A percentile compares a stretch with the other conserved stretches of the same genome.
These are phyloP conservation scores for Tridacna crocea DNA, from an alignment of 2,888 invertebrate species.

Conservation along the genomic window DNA sequence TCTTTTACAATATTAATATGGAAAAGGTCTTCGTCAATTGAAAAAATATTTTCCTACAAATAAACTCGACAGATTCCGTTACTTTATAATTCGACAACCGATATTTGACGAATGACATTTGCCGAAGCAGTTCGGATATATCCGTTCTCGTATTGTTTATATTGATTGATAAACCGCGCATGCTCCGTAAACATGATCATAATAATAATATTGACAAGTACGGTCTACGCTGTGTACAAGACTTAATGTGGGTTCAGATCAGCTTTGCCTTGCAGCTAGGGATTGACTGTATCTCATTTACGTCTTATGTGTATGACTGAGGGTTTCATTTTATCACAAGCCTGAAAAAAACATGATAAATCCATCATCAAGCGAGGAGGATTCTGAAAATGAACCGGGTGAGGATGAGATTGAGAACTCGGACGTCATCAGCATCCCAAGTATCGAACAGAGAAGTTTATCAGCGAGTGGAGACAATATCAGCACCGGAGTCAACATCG, in stretches of 20 bases:
- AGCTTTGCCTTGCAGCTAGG: background rate
- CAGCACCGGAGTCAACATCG: conserved; percentile 68
- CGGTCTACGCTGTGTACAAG: conserved; percentile 42
- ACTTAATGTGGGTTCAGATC: conserved; percentile 27
- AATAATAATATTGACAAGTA: conserved; percentile 61
- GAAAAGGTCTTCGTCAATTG: no score
- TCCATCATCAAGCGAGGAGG: conserved; percentile 98
- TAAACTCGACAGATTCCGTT: no score
- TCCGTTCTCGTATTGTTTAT: no score
- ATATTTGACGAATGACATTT: no score
- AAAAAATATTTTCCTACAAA: no score
- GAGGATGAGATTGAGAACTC: conserved; percentile 86
- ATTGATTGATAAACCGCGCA: conserved; percentile 34
- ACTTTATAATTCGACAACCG: no score
- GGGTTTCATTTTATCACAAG: background rate
- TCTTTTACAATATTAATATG: no score
- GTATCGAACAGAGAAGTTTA: conserved; percentile 82
- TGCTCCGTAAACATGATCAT: conserved; percentile 52
- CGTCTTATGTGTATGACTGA: conserved; percentile 1
- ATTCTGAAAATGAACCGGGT: conserved; percentile 92
- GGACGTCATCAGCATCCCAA: conserved; percentile 81
- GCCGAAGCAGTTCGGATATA: no score
- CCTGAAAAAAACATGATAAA: conserved; percentile 90
- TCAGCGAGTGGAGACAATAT: conserved; percentile 83
- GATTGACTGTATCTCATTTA: background rate